Conservation (phyloP, 1,140 invertebrate species). For the Neotoxoptera formosana region DNA sequence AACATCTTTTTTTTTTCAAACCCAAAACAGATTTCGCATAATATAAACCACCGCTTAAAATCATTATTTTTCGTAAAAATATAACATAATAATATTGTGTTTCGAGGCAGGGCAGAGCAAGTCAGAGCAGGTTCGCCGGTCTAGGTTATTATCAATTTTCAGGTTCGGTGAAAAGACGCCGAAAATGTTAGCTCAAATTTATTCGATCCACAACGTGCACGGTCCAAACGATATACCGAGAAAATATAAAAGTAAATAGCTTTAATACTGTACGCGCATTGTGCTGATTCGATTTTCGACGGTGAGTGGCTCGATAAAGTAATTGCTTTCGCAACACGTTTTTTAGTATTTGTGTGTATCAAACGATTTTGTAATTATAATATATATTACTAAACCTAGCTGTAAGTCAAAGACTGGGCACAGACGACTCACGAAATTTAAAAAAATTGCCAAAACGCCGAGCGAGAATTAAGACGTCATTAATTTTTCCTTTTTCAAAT, state of each 20-base stretch:
- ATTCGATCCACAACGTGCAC: background rate
- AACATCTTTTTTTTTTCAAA: background rate
- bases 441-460: background rate
- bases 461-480: background rate
- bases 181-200: background rate
- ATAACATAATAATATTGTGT: background rate
- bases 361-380: background rate
- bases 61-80: background rate
- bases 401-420: background rate
- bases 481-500: background rate
- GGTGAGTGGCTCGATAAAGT: background rate
- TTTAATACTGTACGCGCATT: background rate
- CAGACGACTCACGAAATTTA: background rate
- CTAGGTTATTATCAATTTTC: background rate
- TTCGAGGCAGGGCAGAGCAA: background rate
- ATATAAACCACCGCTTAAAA: background rate
- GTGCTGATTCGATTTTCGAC: background rate
- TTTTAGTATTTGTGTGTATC: background rate
- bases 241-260: constrained; percentile 11
- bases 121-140: background rate
- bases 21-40: background rate
- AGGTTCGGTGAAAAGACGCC: background rate
- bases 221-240: background rate
- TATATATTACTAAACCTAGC: background rate
- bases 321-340: background rate